Conservation (phyloP, 1,140 invertebrate species). For the Eciton burchellii region DNA sequence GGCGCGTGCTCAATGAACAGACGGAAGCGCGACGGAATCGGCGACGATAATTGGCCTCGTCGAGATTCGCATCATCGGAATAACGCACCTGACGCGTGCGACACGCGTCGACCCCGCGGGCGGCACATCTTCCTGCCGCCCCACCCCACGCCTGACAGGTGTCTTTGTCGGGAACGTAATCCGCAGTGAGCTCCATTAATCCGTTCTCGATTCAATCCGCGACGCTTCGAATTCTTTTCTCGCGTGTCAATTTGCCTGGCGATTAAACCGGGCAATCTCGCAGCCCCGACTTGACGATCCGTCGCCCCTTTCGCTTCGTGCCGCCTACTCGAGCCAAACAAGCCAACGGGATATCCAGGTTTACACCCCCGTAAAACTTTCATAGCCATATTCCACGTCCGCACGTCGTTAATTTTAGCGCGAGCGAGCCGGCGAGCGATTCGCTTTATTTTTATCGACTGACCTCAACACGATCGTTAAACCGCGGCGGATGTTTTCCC, state of each 20-base stretch:
- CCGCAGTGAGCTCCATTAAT: too few species aligned
- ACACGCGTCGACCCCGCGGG: not conserved
- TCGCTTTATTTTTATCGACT: constrained; percentile 76
- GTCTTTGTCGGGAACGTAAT: too few species aligned
- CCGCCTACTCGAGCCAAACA: constrained; percentile 29
- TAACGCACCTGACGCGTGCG: constrained; percentile 58
- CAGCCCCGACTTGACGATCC: constrained; percentile 62
- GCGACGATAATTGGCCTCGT: constrained; percentile 78
- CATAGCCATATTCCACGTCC: constrained; percentile 76
- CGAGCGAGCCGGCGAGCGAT: constrained; percentile 51
- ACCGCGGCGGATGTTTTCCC: constrained; percentile 67
- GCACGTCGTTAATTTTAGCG: constrained; percentile 77
- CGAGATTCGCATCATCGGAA: constrained; percentile 78
- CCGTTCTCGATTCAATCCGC: not conserved
- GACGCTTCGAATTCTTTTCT: not conserved
- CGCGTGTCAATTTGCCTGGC: not conserved
- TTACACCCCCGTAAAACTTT: constrained; percentile 75
- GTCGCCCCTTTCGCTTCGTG: constrained; percentile 11
- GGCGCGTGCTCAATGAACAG: constrained; percentile 77
- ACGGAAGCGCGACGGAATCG: constrained; percentile 76
- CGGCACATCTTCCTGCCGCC: not conserved
- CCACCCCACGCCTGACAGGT: too few species aligned
- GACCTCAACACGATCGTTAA: constrained; percentile 76
- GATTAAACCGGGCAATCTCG: constrained; percentile 10
- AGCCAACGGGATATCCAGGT: constrained; percentile 67